Percentiles rank a stretch among this genome's conserved stretches.
phyloP scores from a whole-genome alignment of 2,888 invertebrate species.

The Tetramorium bicarinatum region DNA sequence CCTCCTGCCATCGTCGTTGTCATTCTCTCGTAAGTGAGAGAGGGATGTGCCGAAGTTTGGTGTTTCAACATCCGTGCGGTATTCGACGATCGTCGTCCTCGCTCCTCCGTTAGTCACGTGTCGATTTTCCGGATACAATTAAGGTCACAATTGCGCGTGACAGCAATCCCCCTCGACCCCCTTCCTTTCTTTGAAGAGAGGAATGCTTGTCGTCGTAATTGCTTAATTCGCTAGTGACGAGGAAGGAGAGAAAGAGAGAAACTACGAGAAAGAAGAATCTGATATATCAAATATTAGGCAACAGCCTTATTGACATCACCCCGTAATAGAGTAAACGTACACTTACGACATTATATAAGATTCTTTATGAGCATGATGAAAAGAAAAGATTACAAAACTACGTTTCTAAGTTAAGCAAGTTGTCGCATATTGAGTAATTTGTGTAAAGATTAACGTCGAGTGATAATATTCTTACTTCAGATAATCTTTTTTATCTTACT shows the following conservation, averaged over 20 bases:
- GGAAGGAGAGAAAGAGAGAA: not conserved
- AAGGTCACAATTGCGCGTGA: conserved; percentile 39
- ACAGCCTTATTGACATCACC: not conserved
- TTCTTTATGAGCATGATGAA: not conserved
- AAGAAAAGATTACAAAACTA: not conserved
- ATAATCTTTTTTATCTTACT: not conserved
- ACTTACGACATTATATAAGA: not conserved
- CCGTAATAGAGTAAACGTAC: not conserved
- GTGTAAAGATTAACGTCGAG: not conserved
- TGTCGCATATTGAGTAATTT: not conserved
- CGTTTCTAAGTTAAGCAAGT: not conserved
- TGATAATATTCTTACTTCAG: not conserved
- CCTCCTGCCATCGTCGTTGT: conserved; percentile 17
- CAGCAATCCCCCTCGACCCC: not conserved
- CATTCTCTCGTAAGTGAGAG: not conserved
- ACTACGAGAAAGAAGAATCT: not conserved
- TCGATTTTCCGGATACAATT: conserved; percentile 54
- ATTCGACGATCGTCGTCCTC: conserved; percentile 52
- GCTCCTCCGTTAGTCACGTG: conserved; percentile 14
- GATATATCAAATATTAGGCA: not conserved
- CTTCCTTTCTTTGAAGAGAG: not conserved
- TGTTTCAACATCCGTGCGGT: conserved; percentile 26
- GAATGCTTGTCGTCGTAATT: conserved; percentile 5
- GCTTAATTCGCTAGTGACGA: conserved; percentile 2
- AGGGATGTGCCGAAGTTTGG: conserved; percentile 31